Percentiles rank a stretch among this genome's conserved stretches.
Evolutionary conservation across 1,140 invertebrate species (phyloP).

Genomic region (Paracyclopina nana): DNA sequence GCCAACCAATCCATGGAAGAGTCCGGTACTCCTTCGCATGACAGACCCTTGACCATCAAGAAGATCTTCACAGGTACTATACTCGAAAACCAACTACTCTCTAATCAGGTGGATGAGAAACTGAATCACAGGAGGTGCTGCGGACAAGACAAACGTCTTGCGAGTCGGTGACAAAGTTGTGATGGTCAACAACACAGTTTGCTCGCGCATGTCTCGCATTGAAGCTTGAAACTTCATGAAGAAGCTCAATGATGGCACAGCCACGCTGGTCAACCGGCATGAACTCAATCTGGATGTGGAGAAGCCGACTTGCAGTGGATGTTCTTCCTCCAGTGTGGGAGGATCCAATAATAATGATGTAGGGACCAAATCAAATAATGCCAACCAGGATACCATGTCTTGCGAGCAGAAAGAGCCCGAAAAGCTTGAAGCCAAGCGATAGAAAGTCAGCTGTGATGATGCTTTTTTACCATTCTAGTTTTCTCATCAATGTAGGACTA

Average conservation of each 20-base stretch:
- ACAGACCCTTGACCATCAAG: constrained; percentile 63
- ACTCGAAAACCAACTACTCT: neutral
- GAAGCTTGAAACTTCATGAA: constrained; percentile 85
- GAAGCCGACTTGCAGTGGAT: too few species aligned
- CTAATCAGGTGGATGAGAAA: too few species aligned
- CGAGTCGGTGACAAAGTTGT: constrained; percentile 66
- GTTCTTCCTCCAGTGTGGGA: too few species aligned
- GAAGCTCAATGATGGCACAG: constrained; percentile 55
- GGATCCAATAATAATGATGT: too few species aligned
- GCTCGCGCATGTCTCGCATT: constrained; percentile 58
- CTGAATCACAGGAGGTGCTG: constrained; percentile 50
- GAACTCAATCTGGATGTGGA: too few species aligned
- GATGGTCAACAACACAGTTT: constrained; percentile 53
- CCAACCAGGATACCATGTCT: too few species aligned
- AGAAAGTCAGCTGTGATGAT: too few species aligned
- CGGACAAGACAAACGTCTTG: constrained; percentile 62
- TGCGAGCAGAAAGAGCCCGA: too few species aligned
- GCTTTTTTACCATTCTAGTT: too few species aligned
- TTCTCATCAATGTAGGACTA: too few species aligned
- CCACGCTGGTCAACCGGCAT: constrained; percentile 36
- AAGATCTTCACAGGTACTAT: constrained; percentile 67
- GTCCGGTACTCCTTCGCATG: constrained; percentile 30
- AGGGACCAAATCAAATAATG: too few species aligned
- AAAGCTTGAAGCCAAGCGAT: too few species aligned
- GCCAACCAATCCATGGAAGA: constrained; percentile 38